Percentiles rank a stretch among this genome's conserved stretches.
Evolutionary conservation across 37 sponge, comb jelly and placozoan species (phyloP).

Genomic region (Halichondria panicea): DNA sequence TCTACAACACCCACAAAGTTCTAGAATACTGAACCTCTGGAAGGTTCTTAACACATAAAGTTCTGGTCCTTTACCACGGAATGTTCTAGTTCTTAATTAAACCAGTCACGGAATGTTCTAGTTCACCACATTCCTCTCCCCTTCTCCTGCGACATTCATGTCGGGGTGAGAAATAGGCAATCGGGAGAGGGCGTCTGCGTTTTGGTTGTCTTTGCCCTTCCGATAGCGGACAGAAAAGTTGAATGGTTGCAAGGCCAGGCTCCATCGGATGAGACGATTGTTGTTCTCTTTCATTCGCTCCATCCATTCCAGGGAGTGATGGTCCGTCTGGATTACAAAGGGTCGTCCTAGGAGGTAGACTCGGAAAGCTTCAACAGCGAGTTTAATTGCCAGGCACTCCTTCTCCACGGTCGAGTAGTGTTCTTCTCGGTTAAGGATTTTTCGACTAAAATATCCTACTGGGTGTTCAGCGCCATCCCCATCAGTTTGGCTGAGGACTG

Average conservation of each 20-base stretch:
- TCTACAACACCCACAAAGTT: no score
- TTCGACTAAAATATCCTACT: slow-evolving; percentile 41
- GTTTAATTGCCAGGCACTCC: slow-evolving; percentile 59
- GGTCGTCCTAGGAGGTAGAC: slow-evolving; percentile 38
- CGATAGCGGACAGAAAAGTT: slow-evolving; percentile 8
- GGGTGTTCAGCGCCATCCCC: slow-evolving; percentile 45
- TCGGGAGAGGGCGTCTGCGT: slow-evolving; percentile 45
- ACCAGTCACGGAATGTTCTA: no score
- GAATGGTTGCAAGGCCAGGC: slow-evolving; percentile 28
- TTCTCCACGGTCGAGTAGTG: slow-evolving; percentile 47
- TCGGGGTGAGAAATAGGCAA: not conserved
- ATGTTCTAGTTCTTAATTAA: no score
- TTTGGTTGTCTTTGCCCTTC: slow-evolving; percentile 5
- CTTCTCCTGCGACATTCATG: slow-evolving; percentile 40
- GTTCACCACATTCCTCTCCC: slow-evolving; percentile 41
- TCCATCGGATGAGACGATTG: slow-evolving; percentile 31
- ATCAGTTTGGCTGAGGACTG: slow-evolving; percentile 38
- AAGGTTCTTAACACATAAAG: no score
- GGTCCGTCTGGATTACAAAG: slow-evolving; percentile 43
- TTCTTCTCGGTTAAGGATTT: slow-evolving; percentile 41
- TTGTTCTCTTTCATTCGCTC: slow-evolving; percentile 46
- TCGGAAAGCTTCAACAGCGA: slow-evolving; percentile 25
- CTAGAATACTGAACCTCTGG: no score
- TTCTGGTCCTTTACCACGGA: no score
- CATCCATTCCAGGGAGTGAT: slow-evolving; percentile 49